Evolutionary conservation across 2,113 vertebrate genomes (phyloP), one percentile per base, ranked within the genome.

Genomic region (Vidua chalybeata): DNA sequence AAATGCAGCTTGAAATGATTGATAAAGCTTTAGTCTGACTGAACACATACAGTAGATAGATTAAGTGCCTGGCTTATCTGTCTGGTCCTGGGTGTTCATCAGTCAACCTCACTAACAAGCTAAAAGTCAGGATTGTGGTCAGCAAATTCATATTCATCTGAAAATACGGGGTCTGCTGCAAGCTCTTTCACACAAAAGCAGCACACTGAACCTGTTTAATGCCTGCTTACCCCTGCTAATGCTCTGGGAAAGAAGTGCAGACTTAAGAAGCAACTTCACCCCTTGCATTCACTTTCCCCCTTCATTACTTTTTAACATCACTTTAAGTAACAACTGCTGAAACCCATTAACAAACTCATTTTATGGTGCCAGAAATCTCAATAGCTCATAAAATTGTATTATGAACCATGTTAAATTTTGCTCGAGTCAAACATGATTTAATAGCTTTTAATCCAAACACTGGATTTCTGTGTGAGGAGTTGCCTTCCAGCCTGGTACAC

Each of bases 291-390:
- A 37, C 81, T 91, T 71, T 81, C 87, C 74, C 68, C 64, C 78
- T 93, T 92, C 92, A 90, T 90, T 95, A 86, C 84, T 96, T 97
- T 93, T 91, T 91, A 94, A 76, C 59, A 48, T 95, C 59, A 7
- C 52, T 89, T 83, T 90, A 94, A 94, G 85, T 96, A 96, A 93
- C 73, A 93, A 92, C 97, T 93, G 95, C 95, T 96, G 95, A 97
- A 97, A 94, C 33, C 76, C 91, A 96, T 96, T 96, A 97, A 94
- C 87, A 84, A 94, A 95, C 96, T 74, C 72, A 78, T 91, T 96
- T 96, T 96, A 96, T 22, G 55, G 91, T 92, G 95, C 95, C 97
- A 96, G 95, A 95, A 96, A 94, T 90, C 91, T 93, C 96, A 96
- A 92, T 93, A 96, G 90, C 94, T 91, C 93, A 90, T 96, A 97